phyloP scores from a whole-genome alignment of 2,888 invertebrate genomes.

The Galerucella pusilla region DNA sequence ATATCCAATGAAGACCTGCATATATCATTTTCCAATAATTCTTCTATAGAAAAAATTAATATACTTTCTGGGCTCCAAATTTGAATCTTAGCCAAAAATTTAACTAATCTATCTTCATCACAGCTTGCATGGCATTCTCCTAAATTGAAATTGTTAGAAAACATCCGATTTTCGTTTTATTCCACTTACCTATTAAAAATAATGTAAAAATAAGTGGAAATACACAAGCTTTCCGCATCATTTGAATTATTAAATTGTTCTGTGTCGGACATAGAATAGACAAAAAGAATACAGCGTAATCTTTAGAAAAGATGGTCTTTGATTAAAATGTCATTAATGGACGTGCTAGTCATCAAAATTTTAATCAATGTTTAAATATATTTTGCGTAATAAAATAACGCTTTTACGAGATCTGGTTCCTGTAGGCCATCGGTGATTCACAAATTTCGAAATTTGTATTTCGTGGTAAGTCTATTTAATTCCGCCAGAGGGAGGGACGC shows the following conservation, averaged over 20 bases:
- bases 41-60: slow-evolving; percentile 63
- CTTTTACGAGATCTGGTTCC: too few species aligned
- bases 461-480: too few species aligned
- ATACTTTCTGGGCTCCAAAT: slow-evolving; percentile 69
- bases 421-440: too few species aligned
- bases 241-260: background rate
- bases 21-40: slow-evolving; percentile 55
- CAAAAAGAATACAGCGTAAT: too few species aligned
- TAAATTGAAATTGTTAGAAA: background rate
- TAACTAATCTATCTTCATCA: slow-evolving; percentile 64
- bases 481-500: too few species aligned
- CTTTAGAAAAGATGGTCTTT: too few species aligned
- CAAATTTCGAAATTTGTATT: too few species aligned
- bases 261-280: background rate
- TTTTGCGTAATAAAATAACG: too few species aligned
- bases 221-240: background rate
- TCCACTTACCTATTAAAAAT: slow-evolving; percentile 7
- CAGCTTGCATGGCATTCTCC: slow-evolving; percentile 45
- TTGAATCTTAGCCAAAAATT: slow-evolving; percentile 67
- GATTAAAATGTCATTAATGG: background rate
- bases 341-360: too few species aligned
- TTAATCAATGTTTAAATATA: too few species aligned
- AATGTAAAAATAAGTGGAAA: background rate
- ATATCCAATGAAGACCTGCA: slow-evolving; percentile 56
- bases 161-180: background rate